A percentile compares a stretch with the other conserved stretches of the same genome.
phyloP scores from a whole-genome alignment of 2,113 vertebrate species.

The Bufo gargarizans region DNA sequence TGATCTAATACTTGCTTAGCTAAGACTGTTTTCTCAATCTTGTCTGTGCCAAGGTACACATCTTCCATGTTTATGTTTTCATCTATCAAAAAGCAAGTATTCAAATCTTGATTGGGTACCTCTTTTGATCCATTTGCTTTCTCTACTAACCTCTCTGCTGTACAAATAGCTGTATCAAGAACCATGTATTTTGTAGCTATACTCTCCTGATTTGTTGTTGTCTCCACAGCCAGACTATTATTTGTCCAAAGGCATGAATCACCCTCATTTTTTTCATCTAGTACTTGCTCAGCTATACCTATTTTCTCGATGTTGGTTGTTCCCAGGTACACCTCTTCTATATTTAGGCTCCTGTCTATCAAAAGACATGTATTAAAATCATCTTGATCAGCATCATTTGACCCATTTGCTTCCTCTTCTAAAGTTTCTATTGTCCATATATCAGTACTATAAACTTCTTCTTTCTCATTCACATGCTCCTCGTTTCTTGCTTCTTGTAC shows the following conservation, averaged over 20 bases:
- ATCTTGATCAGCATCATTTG: background rate
- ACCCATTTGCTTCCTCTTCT: background rate
- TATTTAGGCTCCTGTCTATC: background rate
- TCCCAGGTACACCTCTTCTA: background rate
- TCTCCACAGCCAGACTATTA: too few relatives aligned
- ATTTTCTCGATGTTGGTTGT: background rate
- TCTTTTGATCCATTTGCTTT: background rate
- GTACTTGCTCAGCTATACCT: background rate
- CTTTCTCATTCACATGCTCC: background rate
- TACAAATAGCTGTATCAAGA: background rate
- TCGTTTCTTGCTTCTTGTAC: background rate
- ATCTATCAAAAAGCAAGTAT: slow-evolving; percentile 1
- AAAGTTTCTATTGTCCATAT: background rate
- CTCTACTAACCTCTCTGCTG: background rate
- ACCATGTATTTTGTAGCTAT: background rate
- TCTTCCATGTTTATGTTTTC: background rate
- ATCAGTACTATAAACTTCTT: background rate
- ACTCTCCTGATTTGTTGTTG: background rate
- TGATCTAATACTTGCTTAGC: background rate
- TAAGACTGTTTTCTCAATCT: background rate
- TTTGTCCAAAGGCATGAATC: background rate
- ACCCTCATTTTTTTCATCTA: background rate
- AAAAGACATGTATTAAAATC: background rate
- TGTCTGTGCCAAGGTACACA: background rate
- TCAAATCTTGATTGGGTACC: background rate